phyloP scores from a whole-genome alignment of 2,113 vertebrate species.

The Sminthopsis crassicaudata region DNA sequence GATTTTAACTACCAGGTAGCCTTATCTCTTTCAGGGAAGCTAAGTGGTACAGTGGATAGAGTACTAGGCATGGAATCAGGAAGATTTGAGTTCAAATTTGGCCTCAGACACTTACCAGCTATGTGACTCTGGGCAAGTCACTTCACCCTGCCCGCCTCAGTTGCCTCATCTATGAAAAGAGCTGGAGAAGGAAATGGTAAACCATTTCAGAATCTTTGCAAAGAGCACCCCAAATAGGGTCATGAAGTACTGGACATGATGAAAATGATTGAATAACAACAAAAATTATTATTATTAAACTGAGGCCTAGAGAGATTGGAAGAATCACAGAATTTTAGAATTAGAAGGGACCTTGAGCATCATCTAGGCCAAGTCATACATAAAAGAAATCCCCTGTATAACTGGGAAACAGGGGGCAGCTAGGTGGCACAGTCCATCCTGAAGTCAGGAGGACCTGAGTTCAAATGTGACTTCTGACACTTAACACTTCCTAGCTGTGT shows the following conservation, averaged over 20 bases:
- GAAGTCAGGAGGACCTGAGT: too few species aligned
- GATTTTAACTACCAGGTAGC: neutral
- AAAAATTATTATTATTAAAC: neutral
- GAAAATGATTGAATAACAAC: neutral
- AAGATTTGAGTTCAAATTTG: too few species aligned
- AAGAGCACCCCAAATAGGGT: neutral
- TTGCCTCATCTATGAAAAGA: neutral
- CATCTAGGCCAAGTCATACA: neutral
- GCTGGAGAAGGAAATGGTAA: neutral
- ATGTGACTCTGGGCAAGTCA: neutral
- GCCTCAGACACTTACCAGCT: neutral
- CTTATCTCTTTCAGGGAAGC: neutral
- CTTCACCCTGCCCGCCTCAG: too few species aligned
- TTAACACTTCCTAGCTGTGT: too few species aligned
- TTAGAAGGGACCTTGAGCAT: neutral
- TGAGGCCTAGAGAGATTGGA: neutral
- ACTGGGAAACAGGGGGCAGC: too few species aligned
- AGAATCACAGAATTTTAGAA: neutral
- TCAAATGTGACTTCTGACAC: too few species aligned
- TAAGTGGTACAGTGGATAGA: too few species aligned
- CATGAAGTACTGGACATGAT: neutral
- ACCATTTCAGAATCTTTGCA: neutral
- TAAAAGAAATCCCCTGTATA: neutral
- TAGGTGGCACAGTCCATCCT: too few species aligned
- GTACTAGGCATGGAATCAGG: too few species aligned